A percentile compares a stretch with the other conserved stretches of the same genome.
Conservation (phyloP, 2,113 vertebrate genomes). For the Thinocorus orbignyianus region DNA sequence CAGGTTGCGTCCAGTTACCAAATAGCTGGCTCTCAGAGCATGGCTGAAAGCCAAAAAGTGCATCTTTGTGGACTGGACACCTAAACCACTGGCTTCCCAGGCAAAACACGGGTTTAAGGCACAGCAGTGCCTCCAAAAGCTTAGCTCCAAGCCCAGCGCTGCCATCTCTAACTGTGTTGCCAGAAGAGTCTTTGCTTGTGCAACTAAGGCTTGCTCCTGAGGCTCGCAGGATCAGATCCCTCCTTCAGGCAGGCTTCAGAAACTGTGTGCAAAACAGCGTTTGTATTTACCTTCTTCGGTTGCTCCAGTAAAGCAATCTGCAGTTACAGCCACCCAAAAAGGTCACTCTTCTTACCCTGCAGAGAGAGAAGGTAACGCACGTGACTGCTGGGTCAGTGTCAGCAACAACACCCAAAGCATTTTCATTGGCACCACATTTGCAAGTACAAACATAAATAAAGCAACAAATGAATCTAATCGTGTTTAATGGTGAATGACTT, state of each 20-base stretch:
- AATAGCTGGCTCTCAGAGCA: background rate
- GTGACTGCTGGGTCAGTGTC: conserved; percentile 71
- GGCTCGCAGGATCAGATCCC: background rate
- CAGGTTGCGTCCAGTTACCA: background rate
- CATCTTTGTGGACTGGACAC: background rate
- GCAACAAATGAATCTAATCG: conserved; percentile 57
- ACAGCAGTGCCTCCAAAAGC: background rate
- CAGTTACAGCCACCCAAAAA: conserved; percentile 84
- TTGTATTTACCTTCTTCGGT: conserved; percentile 89
- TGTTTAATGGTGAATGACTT: conserved; percentile 59
- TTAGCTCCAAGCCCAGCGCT: background rate
- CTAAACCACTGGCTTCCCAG: background rate
- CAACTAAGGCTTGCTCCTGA: rapidly evolving
- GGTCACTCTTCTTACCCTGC: conserved; percentile 90
- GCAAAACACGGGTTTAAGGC: background rate
- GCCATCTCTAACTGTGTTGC: background rate
- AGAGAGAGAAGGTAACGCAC: conserved; percentile 79
- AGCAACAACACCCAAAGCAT: conserved; percentile 41
- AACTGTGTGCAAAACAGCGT: background rate
- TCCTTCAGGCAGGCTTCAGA: background rate
- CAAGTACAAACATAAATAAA: conserved; percentile 64
- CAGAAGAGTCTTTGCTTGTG: background rate
- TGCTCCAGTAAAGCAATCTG: conserved; percentile 90
- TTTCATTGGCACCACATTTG: conserved; percentile 56
- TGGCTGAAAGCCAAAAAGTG: background rate